Percentiles rank a stretch among this genome's conserved stretches.
phyloP scores from a whole-genome alignment of 2,888 invertebrate genomes.

The Cheilosia pagana region DNA sequence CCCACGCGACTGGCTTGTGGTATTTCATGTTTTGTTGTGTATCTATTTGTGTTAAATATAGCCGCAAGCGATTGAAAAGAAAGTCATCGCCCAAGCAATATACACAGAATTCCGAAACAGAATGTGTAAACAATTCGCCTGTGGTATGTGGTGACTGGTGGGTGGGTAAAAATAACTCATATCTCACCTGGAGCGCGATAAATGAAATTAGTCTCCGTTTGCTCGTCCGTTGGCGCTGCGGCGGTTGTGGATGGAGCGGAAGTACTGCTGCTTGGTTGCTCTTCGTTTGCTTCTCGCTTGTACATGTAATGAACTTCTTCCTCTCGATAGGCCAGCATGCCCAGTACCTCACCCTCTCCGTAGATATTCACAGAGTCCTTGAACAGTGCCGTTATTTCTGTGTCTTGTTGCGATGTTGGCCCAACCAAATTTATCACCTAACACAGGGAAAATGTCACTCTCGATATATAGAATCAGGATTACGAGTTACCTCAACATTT shows the following conservation, averaged over 20 bases:
- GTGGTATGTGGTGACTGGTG: neutral
- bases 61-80: slow-evolving; percentile 3
- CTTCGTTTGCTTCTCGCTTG: slow-evolving; percentile 79
- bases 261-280: slow-evolving; percentile 79
- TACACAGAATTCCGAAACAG: neutral
- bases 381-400: slow-evolving; percentile 86
- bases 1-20: neutral
- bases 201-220: slow-evolving; percentile 84
- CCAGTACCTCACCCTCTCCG: slow-evolving; percentile 85
- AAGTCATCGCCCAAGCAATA: slow-evolving; percentile 27
- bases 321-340: slow-evolving; percentile 84
- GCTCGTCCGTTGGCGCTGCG: slow-evolving; percentile 78
- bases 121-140: slow-evolving; percentile 10
- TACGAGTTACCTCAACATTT: slow-evolving; percentile 85
- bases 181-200: slow-evolving; percentile 85
- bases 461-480: neutral
- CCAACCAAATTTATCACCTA: slow-evolving; percentile 86
- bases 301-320: slow-evolving; percentile 81
- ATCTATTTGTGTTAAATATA: slow-evolving; percentile 22
- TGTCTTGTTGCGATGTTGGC: slow-evolving; percentile 86
- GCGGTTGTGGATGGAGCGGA: too few relatives aligned
- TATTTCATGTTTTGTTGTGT: slow-evolving; percentile 21
- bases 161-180: slow-evolving; percentile 42
- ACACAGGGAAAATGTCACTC: neutral
- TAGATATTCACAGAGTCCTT: slow-evolving; percentile 86